These are phyloP conservation scores for Temnothorax nylanderi DNA, from an alignment of 1,140 invertebrate species.

Conservation along the genomic window DNA sequence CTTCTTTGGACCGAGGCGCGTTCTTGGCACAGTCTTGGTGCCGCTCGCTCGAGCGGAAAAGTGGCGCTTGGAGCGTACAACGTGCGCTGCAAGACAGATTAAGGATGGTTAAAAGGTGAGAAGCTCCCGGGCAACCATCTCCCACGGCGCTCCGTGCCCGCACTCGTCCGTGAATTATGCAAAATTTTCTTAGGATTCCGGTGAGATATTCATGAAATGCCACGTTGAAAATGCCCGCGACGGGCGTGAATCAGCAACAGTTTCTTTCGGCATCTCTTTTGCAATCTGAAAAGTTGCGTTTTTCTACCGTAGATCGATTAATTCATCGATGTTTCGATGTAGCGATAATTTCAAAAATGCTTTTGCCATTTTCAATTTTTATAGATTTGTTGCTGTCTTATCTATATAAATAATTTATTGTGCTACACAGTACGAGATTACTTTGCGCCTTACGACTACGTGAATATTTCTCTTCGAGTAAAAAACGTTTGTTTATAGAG, in stretches of 20 bases:
- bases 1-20: constrained; percentile 22
- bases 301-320: not conserved
- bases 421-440: not conserved
- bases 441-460: not conserved
- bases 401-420: not conserved
- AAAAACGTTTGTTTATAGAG: constrained; percentile 1
- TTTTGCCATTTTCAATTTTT: not conserved
- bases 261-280: not conserved
- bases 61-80: constrained; percentile 70
- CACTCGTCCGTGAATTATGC: constrained; percentile 69
- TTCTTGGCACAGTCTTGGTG: constrained; percentile 62
- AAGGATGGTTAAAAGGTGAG: constrained; percentile 57
- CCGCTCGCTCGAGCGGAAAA: constrained; percentile 68
- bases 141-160: constrained; percentile 48
- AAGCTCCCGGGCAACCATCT: constrained; percentile 55
- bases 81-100: constrained; percentile 73
- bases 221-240: constrained; percentile 16
- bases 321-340: not conserved
- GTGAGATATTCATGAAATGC: constrained; percentile 37
- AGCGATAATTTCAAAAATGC: not conserved
- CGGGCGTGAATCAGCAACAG: constrained; percentile 10
- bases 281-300: not conserved
- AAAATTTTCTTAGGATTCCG: constrained; percentile 68
- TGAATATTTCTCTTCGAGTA: not conserved
- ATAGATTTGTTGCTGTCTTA: not conserved